Evolutionary conservation across 1,140 invertebrate genomes (phyloP), one percentile per base, ranked within the genome.

Genomic region (Choristoneura fumiferana): DNA sequence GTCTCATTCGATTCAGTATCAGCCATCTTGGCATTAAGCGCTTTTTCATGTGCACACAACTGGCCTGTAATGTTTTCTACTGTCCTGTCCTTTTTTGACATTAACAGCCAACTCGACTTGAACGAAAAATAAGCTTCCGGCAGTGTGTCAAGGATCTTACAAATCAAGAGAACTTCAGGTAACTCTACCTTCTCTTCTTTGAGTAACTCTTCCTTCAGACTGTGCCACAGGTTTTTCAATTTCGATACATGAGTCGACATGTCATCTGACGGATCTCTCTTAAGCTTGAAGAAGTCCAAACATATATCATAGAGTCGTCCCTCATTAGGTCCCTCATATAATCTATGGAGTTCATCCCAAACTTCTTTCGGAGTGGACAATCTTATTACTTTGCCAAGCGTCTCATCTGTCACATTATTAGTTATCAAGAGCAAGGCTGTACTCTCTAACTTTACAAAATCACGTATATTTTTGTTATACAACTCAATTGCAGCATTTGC

Each of bases 21-120:
- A 37, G 35, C 12, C 9, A 10, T n/a, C 9, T 4, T 37, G 1
- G 35, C 35, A 5, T 10, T 8, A 37, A 37, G 35, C 8, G 43
- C n/a, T n/a, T 43, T 34, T 18, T 49, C 56, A n/a, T 58, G 56
- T 34, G 43, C 22, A 43, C 56, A 58, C 12, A 58, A 45, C 56
- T 58, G 56, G 36, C 45, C 39, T 10, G 60, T 62, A 8, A 56
- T 15, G 22, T 53, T 62, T 33, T 57, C 60, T 1, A 62, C 43
- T 13, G 43, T 62, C 10, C 60, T 43, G 8, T 58, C 40, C 10
- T 56, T 37, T 58, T 52, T 62, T 8, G 54, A 34, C 55, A 62
- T 62, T 15, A 62, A 29, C 8, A 58, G 6, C 60, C 60, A 62
- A 39, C 60, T 58, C 0, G 60, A 57, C 18, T 58, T 62, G 13